These are phyloP conservation scores for Ricordea florida DNA, from an alignment of 92 coral and sea anemone genomes.

Conservation along the genomic window DNA sequence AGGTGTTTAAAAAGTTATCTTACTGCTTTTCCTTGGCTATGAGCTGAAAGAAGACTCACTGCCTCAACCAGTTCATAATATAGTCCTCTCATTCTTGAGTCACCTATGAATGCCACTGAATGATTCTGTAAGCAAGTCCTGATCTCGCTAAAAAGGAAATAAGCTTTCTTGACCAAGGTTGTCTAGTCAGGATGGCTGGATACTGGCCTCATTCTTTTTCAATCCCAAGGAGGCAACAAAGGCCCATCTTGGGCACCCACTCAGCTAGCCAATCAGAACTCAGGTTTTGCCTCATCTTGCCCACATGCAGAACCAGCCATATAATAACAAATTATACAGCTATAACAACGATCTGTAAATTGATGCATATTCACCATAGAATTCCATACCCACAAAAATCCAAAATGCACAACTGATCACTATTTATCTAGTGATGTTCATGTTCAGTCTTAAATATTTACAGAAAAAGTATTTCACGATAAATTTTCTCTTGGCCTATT, in stretches of 20 bases:
- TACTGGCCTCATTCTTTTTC: too few species aligned
- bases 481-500: too few species aligned
- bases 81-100: slow-evolving; percentile 83
- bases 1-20: neutral
- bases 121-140: slow-evolving; percentile 82
- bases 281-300: too few species aligned
- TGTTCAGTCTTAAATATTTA: too few species aligned
- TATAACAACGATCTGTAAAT: too few species aligned
- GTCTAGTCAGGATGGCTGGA: neutral
- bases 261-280: too few species aligned
- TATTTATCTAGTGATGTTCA: neutral
- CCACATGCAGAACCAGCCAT: too few species aligned
- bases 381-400: neutral
- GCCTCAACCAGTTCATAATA: slow-evolving; percentile 72
- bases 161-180: neutral
- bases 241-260: too few species aligned
- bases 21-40: slow-evolving; percentile 59
- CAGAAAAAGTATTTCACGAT: too few species aligned
- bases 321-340: too few species aligned
- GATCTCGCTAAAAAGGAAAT: slow-evolving; percentile 58
- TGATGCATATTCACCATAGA: neutral
- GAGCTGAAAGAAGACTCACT: slow-evolving; percentile 40
- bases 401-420: neutral
- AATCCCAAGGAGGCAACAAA: too few species aligned
- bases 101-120: slow-evolving; percentile 92